phyloP scores from a whole-genome alignment of 2,797 vertebrate genomes.

The Pelobates cultripes region DNA sequence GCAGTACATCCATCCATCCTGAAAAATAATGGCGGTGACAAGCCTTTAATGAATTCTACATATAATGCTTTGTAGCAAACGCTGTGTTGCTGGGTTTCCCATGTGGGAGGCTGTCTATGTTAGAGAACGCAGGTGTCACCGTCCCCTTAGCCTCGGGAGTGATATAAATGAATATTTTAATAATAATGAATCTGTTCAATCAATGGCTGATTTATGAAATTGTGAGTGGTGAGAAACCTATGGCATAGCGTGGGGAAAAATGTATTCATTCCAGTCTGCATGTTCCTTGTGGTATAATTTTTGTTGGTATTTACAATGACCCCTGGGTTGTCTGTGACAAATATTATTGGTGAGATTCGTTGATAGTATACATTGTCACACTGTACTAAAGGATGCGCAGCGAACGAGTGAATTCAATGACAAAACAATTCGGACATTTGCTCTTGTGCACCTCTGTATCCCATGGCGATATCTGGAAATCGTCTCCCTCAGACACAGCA shows the following conservation, averaged over 20 bases:
- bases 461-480: too few relatives aligned
- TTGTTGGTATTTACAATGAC: too few relatives aligned
- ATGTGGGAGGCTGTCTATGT: conserved; percentile 12
- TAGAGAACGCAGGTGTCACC: conserved; percentile 4
- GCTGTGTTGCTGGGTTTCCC: neutral
- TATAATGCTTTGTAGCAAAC: conserved; percentile 14
- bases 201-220: conserved; percentile 21
- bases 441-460: too few relatives aligned
- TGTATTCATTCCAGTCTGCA: neutral
- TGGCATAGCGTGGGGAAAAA: neutral
- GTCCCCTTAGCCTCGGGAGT: neutral
- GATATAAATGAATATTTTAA: conserved; percentile 41
- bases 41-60: conserved; percentile 37
- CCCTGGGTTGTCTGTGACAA: neutral
- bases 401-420: neutral
- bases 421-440: too few relatives aligned
- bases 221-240: neutral
- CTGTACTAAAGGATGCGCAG: neutral
- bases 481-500: too few relatives aligned
- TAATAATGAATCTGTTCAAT: conserved; percentile 5
- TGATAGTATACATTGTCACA: neutral
- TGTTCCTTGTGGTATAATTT: neutral
- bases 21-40: conserved; percentile 18
- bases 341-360: neutral
- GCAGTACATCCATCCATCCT: neutral